Conservation (phyloP, 2,888 invertebrate species). For the Andrena hattorfiana region DNA sequence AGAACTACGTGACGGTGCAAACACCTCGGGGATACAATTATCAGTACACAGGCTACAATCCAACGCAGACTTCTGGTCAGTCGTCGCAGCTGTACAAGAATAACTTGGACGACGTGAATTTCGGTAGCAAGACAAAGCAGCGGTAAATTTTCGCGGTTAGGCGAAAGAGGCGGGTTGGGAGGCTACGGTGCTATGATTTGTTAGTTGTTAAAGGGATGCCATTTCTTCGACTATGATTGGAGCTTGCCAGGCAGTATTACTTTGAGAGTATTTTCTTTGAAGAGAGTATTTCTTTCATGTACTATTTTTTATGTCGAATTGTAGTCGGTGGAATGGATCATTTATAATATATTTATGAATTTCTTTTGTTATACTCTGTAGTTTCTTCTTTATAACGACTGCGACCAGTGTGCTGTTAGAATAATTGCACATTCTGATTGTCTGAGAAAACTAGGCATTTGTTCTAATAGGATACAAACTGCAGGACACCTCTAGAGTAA, state of each 20-base stretch:
- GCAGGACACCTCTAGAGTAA: slow-evolving; percentile 33
- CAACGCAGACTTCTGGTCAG: slow-evolving; percentile 65
- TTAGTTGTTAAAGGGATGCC: slow-evolving; percentile 6
- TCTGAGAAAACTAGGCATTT: background rate
- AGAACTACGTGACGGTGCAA: slow-evolving; percentile 73
- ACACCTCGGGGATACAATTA: slow-evolving; percentile 74
- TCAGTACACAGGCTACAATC: slow-evolving; percentile 76
- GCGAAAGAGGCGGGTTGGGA: background rate
- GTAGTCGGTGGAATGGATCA: slow-evolving; percentile 2
- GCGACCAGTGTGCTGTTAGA: background rate
- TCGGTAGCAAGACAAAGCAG: slow-evolving; percentile 74
- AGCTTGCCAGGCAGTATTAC: background rate
- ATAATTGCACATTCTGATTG: background rate
- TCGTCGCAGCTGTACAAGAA: slow-evolving; percentile 69
- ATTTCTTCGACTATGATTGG: slow-evolving; percentile 4
- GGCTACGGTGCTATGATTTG: slow-evolving; percentile 29
- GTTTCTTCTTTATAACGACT: slow-evolving; percentile 7
- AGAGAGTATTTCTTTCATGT: background rate
- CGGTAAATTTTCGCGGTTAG: slow-evolving; percentile 43
- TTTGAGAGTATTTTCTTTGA: too few species aligned
- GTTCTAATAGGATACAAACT: background rate
- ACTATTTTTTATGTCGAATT: background rate
- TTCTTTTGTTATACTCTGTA: slow-evolving; percentile 7
- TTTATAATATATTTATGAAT: slow-evolving; percentile 9
- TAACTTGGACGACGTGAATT: slow-evolving; percentile 73